Evolutionary conservation across 2,113 vertebrate genomes (phyloP).

Genomic region (Enhydra lutris): DNA sequence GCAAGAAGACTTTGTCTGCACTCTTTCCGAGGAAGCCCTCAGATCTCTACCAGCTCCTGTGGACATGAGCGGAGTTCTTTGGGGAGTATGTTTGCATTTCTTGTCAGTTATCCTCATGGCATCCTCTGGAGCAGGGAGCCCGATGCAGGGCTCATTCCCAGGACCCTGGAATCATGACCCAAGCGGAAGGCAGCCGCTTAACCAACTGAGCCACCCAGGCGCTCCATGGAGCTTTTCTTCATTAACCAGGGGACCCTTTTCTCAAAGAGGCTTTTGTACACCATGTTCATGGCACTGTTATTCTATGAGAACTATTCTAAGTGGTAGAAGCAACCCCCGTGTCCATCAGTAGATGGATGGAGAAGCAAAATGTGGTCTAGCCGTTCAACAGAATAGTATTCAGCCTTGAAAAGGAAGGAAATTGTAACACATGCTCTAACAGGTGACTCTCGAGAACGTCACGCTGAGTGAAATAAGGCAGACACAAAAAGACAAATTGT

Average conservation of each 20-base stretch:
- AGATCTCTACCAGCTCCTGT: neutral
- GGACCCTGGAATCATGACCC: too few relatives aligned
- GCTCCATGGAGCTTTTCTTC: neutral
- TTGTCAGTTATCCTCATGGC: neutral
- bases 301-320: neutral
- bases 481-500: neutral
- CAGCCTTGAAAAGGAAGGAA: neutral
- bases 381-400: neutral
- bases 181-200: too few relatives aligned
- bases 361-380: neutral
- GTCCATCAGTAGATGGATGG: neutral
- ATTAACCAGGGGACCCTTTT: neutral
- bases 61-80: neutral
- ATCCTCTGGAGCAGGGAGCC: neutral
- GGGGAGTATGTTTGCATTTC: neutral
- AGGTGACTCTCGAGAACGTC: too few relatives aligned
- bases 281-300: neutral
- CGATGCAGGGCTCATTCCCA: too few relatives aligned
- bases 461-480: neutral
- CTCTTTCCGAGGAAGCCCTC: neutral
- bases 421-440: neutral
- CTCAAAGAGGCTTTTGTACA: neutral
- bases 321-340: neutral
- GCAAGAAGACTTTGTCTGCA: neutral
- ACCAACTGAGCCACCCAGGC: too few relatives aligned